These are phyloP conservation scores for Synanthedon tipuliformis DNA, from an alignment of 2,888 invertebrate species.

Conservation along the genomic window DNA sequence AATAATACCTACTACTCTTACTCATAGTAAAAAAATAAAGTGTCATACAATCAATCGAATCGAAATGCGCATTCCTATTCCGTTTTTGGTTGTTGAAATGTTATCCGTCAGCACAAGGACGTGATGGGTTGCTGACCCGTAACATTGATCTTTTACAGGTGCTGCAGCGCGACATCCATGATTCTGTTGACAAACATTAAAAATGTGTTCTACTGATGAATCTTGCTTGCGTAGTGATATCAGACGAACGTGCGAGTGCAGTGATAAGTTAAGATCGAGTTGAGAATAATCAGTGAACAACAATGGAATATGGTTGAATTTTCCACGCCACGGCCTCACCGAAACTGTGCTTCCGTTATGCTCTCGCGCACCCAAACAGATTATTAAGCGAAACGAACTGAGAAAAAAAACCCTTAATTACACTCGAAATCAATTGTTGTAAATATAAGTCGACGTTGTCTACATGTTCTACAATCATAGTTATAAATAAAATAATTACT, in stretches of 20 bases:
- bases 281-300: slow-evolving; percentile 51
- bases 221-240: slow-evolving; percentile 35
- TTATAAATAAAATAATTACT: slow-evolving; percentile 5
- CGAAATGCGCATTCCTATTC: slow-evolving; percentile 45
- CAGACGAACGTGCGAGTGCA: slow-evolving; percentile 55
- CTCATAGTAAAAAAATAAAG: too few relatives aligned
- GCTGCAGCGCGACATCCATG: slow-evolving; percentile 33
- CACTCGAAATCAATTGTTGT: slow-evolving; percentile 17
- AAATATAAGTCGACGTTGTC: slow-evolving; percentile 47
- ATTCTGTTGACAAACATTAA: slow-evolving; percentile 40
- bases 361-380: slow-evolving; percentile 41
- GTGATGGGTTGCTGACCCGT: slow-evolving; percentile 22
- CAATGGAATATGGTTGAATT: slow-evolving; percentile 69
- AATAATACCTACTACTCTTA: too few relatives aligned
- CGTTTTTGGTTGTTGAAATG: slow-evolving; percentile 16
- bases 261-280: slow-evolving; percentile 41
- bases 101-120: slow-evolving; percentile 30
- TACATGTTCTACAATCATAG: slow-evolving; percentile 33
- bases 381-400: slow-evolving; percentile 19
- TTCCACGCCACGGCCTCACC: slow-evolving; percentile 19
- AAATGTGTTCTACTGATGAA: slow-evolving; percentile 61
- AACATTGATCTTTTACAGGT: slow-evolving; percentile 43
- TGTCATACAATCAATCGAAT: too few relatives aligned
- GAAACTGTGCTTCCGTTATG: slow-evolving; percentile 59
- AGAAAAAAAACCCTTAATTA: slow-evolving; percentile 5